Evolutionary conservation across 2,113 vertebrate genomes (phyloP).

Genomic region (Oxyura jamaicensis): DNA sequence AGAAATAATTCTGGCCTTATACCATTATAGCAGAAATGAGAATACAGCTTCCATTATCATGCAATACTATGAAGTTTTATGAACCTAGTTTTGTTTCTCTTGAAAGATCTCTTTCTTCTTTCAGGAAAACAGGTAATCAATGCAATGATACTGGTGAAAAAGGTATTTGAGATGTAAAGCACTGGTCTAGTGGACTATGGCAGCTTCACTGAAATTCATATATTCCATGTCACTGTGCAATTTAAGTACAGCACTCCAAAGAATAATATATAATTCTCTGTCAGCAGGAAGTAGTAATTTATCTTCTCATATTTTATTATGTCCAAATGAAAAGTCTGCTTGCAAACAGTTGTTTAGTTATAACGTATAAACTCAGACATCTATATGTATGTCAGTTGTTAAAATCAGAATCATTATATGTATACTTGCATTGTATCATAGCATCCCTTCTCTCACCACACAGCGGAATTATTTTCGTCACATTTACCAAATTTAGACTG

Average conservation of each 20-base stretch:
- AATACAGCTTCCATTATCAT: background rate
- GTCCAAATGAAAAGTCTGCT: background rate
- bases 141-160: background rate
- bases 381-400: background rate
- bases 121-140: background rate
- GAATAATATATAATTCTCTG: background rate
- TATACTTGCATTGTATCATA: fast-evolving
- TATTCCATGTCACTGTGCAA: background rate
- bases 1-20: background rate
- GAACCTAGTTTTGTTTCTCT: background rate
- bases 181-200: background rate
- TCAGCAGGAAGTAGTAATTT: background rate
- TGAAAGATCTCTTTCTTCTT: background rate
- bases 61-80: background rate
- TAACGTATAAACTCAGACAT: background rate
- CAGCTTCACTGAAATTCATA: background rate
- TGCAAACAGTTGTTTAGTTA: background rate
- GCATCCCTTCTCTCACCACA: fast-evolving
- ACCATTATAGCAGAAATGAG: background rate
- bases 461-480: background rate
- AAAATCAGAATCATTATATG: background rate
- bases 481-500: background rate
- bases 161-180: background rate
- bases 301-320: background rate
- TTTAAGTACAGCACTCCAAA: background rate